These are phyloP conservation scores for Homarus americanus DNA, from an alignment of 1,140 invertebrate genomes.

Conservation along the genomic window DNA sequence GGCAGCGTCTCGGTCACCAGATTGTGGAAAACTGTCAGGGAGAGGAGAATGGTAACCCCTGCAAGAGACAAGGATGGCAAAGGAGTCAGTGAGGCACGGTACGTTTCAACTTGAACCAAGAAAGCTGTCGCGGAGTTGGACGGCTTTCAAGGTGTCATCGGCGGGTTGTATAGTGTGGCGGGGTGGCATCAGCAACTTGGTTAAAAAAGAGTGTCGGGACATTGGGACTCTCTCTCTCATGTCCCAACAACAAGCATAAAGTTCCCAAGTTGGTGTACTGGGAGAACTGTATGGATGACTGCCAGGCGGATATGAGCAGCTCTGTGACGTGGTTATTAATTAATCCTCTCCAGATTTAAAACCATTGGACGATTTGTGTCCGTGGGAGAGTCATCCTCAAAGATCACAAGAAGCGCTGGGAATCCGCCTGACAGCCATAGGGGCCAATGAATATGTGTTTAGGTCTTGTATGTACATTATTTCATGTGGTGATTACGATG, in stretches of 20 bases:
- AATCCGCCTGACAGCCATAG: constrained; percentile 60
- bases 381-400: neutral
- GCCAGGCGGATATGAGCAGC: constrained; percentile 26
- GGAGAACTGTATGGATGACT: constrained; percentile 54
- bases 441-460: constrained; percentile 70
- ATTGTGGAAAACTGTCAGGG: constrained; percentile 99
- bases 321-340: neutral
- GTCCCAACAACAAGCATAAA: constrained; percentile 50
- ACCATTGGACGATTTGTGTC: neutral
- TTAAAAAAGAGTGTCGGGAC: constrained; percentile 29
- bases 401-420: neutral
- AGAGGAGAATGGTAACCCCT: constrained; percentile 99
- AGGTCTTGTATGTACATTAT: constrained; percentile 66
- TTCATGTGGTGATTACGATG: constrained; percentile 64
- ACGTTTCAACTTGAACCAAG: constrained; percentile 36
- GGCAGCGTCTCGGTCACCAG: constrained; percentile 96
- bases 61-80: constrained; percentile 77
- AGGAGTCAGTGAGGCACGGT: constrained; percentile 59
- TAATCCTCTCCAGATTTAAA: neutral
- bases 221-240: constrained; percentile 27
- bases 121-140: constrained; percentile 49
- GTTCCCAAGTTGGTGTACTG: constrained; percentile 56
- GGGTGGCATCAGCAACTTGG: constrained; percentile 34
- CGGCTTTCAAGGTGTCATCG: constrained; percentile 45
- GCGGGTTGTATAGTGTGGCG: constrained; percentile 41